Evolutionary conservation across 1,140 invertebrate species (phyloP), one percentile per base, ranked within the genome.

Genomic region (Calycopis cecrops): DNA sequence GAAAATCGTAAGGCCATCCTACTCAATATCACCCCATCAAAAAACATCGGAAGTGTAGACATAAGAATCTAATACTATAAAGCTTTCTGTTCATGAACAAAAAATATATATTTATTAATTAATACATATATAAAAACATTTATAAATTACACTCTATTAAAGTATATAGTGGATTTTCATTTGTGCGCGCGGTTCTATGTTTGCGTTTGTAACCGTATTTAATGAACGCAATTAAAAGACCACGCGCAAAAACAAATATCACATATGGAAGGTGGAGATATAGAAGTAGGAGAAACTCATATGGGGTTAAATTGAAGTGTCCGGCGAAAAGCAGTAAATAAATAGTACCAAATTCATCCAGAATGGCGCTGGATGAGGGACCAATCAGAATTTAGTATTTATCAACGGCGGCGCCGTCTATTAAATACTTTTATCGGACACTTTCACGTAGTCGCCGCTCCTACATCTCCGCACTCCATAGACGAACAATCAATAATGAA

Each of bases 1-100:
- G 67, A 61, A 69, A 65, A 64, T 59, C 54, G 52, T 71, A 79
- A 79, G 73, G 76, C 67, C 70, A 57, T 71, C 64, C 71, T 73
- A 79, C 63, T 52, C 66, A 69, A 76, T 68, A 65, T 59, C 67
- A 69, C 59, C 69, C 62, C 58, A 67, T 59, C 51, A 53, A 57
- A 50, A 65, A 62, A 59, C 53, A 59, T 67, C 62, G 55, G 64
- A 74, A 67, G 62, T 69, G 61, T 71, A 63, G 59, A 71, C 62
- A 70, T 71, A 69, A 68, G 62, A 62, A 51, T 65, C 63, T 65
- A 65, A 63, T 11, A 54, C 63, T 65, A 65, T 65, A 65, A 62
- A 62, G 59, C 59, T 65, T 59, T 65, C 49, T 63, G 57, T 58
- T 53, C 51, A 48, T 59, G 34, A 60, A 56, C 52, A 53, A 63